A percentile compares a stretch with the other conserved stretches of the same genome.
Evolutionary conservation across 2,113 vertebrate species (phyloP).

Genomic region (Gambusia affinis): DNA sequence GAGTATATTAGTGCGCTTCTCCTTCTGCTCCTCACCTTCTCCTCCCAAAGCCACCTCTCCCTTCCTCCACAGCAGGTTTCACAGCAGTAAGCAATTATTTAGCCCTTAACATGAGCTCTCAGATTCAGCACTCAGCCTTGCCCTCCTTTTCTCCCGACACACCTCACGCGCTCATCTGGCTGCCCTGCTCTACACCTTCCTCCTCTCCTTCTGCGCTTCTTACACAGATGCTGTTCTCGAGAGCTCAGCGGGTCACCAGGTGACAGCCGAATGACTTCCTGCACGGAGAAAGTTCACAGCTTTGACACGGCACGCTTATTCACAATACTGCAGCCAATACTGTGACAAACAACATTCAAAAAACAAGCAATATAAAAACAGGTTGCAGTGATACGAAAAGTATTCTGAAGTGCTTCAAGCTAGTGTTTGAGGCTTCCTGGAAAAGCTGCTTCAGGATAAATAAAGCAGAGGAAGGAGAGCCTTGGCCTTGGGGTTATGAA

Average conservation of each 20-base stretch:
- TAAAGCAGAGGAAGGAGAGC: too few species aligned
- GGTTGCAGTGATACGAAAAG: not conserved
- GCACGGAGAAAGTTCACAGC: conserved; percentile 3
- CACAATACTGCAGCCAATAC: not conserved
- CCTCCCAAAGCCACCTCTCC: conserved; percentile 30
- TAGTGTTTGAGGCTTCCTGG: not conserved
- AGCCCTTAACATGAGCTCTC: conserved; percentile 53
- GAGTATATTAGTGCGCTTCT: conserved; percentile 29
- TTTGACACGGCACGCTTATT: not conserved
- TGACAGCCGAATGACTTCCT: conserved; percentile 46
- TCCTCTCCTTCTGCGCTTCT: conserved; percentile 16
- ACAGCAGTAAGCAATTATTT: conserved; percentile 59
- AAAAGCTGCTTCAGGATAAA: too few species aligned
- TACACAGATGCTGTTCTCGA: conserved; percentile 14
- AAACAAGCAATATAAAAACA: not conserved
- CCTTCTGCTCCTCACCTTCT: conserved; percentile 41
- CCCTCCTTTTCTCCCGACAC: conserved; percentile 26
- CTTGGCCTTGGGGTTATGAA: too few species aligned
- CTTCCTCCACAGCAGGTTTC: conserved; percentile 43
- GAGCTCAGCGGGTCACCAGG: conserved; percentile 27
- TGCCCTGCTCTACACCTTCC: conserved; percentile 21
- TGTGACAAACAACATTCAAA: not conserved
- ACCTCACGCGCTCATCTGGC: conserved; percentile 27
- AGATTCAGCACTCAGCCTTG: conserved; percentile 43
- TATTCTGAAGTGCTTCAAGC: not conserved